phyloP scores from a whole-genome alignment of 2,113 vertebrate species.

The Austrofundulus limnaeus region DNA sequence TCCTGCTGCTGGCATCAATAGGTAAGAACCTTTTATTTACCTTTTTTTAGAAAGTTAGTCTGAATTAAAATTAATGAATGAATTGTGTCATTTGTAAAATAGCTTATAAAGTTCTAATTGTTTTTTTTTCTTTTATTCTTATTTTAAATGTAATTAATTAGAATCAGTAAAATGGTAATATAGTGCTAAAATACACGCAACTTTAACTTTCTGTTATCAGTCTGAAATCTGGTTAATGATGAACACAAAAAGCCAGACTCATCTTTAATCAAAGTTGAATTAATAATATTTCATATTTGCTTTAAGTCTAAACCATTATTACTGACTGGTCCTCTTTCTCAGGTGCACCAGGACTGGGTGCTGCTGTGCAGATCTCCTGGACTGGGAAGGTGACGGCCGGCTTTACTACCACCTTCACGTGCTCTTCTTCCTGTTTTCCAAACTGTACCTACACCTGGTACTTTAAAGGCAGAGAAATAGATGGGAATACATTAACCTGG shows the following conservation, averaged over 20 bases:
- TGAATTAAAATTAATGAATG: no score
- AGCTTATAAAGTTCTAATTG: no score
- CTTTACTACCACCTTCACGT: constrained; percentile 33
- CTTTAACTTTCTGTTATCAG: background rate
- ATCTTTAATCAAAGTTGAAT: background rate
- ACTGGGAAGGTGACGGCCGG: constrained; percentile 18
- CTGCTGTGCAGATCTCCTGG: constrained; percentile 23
- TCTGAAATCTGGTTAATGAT: background rate
- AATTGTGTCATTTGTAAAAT: no score
- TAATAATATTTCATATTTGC: background rate
- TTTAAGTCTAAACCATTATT: background rate
- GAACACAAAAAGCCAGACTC: background rate
- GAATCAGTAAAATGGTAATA: background rate
- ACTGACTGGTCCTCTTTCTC: background rate
- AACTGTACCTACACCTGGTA: constrained; percentile 56
- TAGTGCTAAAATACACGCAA: background rate
- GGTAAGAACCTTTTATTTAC: constrained; percentile 10
- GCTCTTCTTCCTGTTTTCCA: constrained; percentile 47
- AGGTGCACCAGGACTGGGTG: constrained; percentile 1
- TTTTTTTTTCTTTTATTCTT: background rate
- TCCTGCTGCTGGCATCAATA: constrained; percentile 21
- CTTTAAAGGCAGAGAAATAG: constrained; percentile 6
- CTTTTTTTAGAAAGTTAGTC: no score
- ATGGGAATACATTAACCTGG: constrained; percentile 27
- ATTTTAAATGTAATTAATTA: background rate